Base-by-base conservation (phyloP, 2,888 invertebrate genomes). In the Zhuqinia jingwanae region DNA sequence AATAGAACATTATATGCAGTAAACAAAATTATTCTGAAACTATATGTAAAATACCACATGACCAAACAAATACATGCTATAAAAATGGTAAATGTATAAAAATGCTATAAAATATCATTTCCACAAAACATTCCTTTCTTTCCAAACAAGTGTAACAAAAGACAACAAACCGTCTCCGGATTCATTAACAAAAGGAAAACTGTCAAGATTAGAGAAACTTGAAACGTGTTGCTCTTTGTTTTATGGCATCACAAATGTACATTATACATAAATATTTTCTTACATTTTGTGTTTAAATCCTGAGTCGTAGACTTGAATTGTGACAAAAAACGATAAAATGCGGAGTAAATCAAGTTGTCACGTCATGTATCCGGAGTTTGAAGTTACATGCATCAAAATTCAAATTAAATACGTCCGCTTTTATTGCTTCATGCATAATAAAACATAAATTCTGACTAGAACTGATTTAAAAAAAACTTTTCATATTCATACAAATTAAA, bases 131-230 rank as follows among this genome's bases (percentile, higher is more conserved):
- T 47, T 70, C 47, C 47, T 22, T 70, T 20, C 47, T 22, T 5
- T 47, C 25, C 22, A 47, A 30, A 22, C 70, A 47, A n/a, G n/a
- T n/a, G n/a, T 47, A 6, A 22, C 47, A 22, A 25, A 45, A 15
- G 8, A 70, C 22, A 13, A 11, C 47, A 70, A 47, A 70, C 22
- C 22, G 70, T 70, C 25, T 45, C 45, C 3, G 70, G 47, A 45
- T 70, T 47, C 42, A 42, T 42, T 20, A n/a, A 45, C 15, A 22
- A 47, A n/a, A 70, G 42, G 70, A 25, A 70, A 70, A 45, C 45
- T 70, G 70, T 45, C 70, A 70, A 47, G 70, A 47, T 42, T 17
- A 58, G 58, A 15, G 27, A 60, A 60, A 27, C 8, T 20, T 42
- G 36, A 36, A 8, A 36, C 36, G 5, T 42, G 17, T 20, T 17